Evolutionary conservation across 2,113 vertebrate species (phyloP), one percentile per base, ranked within the genome.

Genomic region (Electrona antarctica): DNA sequence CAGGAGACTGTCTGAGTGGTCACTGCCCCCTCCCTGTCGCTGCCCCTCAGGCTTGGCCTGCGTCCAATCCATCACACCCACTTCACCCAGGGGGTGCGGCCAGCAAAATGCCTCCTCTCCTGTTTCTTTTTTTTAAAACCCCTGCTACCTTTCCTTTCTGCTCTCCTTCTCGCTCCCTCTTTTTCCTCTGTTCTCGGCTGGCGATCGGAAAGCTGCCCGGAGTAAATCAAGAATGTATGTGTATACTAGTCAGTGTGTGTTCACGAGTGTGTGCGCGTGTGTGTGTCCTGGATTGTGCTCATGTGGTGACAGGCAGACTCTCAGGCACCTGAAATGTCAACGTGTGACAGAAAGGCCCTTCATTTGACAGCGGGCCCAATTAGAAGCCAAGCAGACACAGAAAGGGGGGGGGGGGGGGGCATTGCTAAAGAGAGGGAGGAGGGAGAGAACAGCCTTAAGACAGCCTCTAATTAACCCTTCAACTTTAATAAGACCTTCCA

Each of bases 321-420:
- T 85, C 83, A 85, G 94, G 91, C 94, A 94, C 93, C 93, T 92
- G 83, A 93, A 94, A 94, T 93, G 90, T 93, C 92, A 92, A 90
- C 89, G 87, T 91, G 89, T 85, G 93, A 91, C 92, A 92, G 90
- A 91, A 93, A 92, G 83, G 74, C 88, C 84, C 85, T 90, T 92
- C 90, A 87, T 93, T 91, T 93, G 88, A 92, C 90, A 85, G 82
- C 84, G 65, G 71, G 83, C 83, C 81, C 93, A 94, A 85, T 94
- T 92, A 94, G 91, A 91, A 88, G 87, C 83, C 85, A 88, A 11
- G 72, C 71, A 82, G 78, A 82, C 69, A 79, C 78, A 85, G 89
- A 86, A 84, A 84, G 80, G 65, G 76, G 73, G 84, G 80, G 80
- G 85, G 78, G 15, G 41, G 51, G 41, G 66, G 9, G 58, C 66